These are phyloP conservation scores for Autographa gamma DNA, from an alignment of 2,888 invertebrate genomes.

Conservation along the genomic window DNA sequence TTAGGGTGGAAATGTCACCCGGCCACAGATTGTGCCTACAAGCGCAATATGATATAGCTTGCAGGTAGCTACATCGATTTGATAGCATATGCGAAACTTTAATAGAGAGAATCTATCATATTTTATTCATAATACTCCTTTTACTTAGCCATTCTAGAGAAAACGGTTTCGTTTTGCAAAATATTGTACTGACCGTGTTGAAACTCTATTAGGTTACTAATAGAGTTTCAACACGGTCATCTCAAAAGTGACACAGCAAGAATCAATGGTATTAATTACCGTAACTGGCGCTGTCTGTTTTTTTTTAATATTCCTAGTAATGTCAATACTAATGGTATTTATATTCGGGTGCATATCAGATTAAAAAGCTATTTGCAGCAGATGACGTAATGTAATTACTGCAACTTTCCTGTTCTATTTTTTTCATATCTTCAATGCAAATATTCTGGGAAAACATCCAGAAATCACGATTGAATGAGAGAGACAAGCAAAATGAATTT, in stretches of 20 bases:
- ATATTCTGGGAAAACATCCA: background rate
- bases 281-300: no score
- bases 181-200: no score
- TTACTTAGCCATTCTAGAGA: no score
- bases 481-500: background rate
- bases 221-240: no score
- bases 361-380: background rate
- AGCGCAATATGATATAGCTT: conserved; percentile 26
- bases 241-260: no score
- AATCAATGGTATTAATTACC: no score
- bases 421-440: background rate
- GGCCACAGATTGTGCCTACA: conserved; percentile 39
- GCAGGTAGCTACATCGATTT: conserved; percentile 7
- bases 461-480: background rate
- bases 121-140: background rate
- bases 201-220: no score
- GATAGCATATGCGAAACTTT: conserved; percentile 8
- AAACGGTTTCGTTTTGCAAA: no score
- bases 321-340: no score
- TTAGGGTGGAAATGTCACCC: conserved; percentile 71
- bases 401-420: background rate
- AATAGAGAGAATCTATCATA: conserved; percentile 1
- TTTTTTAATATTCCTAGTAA: no score
- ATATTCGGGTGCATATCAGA: background rate
- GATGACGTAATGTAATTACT: conserved; percentile 3